Percentiles rank a stretch among this genome's conserved stretches.
These are phyloP conservation scores for Aphodius sticticus DNA, from an alignment of 2,888 invertebrate genomes.

Conservation along the genomic window DNA sequence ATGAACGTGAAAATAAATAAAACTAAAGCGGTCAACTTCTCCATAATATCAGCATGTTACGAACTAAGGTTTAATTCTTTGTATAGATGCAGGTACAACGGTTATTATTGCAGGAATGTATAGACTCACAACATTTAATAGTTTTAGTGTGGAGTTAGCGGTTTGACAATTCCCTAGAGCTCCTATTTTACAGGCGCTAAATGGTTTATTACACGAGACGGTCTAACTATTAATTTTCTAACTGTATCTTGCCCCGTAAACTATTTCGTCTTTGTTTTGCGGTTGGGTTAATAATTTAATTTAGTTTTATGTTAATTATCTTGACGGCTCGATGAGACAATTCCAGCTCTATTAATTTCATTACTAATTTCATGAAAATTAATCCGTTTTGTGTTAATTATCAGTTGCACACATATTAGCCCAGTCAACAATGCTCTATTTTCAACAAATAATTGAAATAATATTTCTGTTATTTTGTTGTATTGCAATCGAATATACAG, in stretches of 20 bases:
- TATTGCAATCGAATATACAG: too few species aligned
- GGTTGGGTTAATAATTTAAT: background rate
- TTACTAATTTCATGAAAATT: too few species aligned
- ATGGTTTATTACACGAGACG: background rate
- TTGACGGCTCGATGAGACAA: background rate
- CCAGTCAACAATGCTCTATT: too few species aligned
- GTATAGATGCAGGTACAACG: background rate
- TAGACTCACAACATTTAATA: background rate
- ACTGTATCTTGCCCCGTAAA: background rate
- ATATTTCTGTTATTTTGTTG: too few species aligned
- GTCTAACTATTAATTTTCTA: background rate
- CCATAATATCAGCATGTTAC: background rate
- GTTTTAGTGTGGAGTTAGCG: background rate
- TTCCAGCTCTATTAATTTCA: too few species aligned
- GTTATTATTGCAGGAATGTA: background rate
- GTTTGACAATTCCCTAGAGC: background rate
- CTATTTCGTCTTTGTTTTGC: background rate
- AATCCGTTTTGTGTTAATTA: too few species aligned
- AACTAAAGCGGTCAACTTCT: slow-evolving; percentile 9
- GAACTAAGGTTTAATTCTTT: too few species aligned
- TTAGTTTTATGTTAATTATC: background rate
- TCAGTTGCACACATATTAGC: too few species aligned
- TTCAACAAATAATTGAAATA: too few species aligned
- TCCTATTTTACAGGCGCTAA: background rate
- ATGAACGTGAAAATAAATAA: background rate